These are phyloP conservation scores for Oncorhynchus gorbuscha DNA, from an alignment of 2,113 vertebrate genomes.

Conservation along the genomic window DNA sequence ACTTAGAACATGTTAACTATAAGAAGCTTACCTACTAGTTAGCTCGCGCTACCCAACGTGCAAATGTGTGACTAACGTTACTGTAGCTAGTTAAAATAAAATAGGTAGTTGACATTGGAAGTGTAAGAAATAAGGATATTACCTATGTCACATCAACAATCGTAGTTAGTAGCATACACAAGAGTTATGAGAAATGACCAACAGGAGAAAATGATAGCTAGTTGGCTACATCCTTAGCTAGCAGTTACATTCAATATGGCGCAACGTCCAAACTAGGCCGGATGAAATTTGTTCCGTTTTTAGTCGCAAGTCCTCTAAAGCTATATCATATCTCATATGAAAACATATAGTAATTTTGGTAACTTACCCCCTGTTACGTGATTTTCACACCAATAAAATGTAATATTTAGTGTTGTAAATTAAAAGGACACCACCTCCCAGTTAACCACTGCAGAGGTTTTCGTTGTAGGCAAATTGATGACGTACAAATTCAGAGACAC, in stretches of 20 bases:
- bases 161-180: neutral
- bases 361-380: constrained; percentile 49
- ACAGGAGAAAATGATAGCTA: neutral
- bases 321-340: neutral
- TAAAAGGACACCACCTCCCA: constrained; percentile 66
- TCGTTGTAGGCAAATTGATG: constrained; percentile 22
- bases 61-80: too few species aligned
- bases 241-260: constrained; percentile 62
- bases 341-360: fast-evolving
- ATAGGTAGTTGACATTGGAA: neutral
- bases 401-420: constrained; percentile 1
- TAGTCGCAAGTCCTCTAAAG: too few species aligned
- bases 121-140: neutral
- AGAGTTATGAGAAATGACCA: neutral
- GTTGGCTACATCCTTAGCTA: neutral
- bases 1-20: too few species aligned
- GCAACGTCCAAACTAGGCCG: constrained; percentile 51
- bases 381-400: constrained; percentile 19
- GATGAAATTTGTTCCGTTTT: neutral
- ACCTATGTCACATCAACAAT: neutral
- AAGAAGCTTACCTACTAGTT: too few species aligned
- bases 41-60: too few species aligned
- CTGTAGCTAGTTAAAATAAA: too few species aligned
- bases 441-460: constrained; percentile 43
- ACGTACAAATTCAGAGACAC: neutral